Evolutionary conservation across 2,113 vertebrate species (phyloP).

Genomic region (Malaclemys terrapin): DNA sequence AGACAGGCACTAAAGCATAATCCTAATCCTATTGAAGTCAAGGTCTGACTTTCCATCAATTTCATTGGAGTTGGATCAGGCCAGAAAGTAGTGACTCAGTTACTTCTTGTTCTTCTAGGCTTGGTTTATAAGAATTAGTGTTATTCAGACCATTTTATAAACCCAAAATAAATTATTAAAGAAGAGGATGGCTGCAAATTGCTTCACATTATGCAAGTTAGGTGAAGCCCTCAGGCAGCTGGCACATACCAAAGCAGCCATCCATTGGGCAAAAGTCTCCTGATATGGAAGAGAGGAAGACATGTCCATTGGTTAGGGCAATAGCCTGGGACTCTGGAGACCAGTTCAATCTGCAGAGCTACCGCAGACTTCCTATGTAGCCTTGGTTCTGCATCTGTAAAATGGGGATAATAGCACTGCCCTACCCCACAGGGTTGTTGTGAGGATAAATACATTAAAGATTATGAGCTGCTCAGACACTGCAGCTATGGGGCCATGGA

Average conservation of each 20-base stretch:
- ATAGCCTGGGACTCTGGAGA: background rate
- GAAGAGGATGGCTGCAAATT: background rate
- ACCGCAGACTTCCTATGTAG: background rate
- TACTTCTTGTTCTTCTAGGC: background rate
- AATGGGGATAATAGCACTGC: background rate
- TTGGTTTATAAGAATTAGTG: too few relatives aligned
- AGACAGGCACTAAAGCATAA: background rate
- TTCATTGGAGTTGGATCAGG: background rate
- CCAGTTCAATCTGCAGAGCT: background rate
- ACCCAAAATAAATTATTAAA: background rate
- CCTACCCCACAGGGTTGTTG: background rate
- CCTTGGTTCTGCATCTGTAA: background rate
- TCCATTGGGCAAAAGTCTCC: background rate
- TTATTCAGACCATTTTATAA: background rate
- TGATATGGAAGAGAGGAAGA: background rate
- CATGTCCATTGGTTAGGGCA: background rate
- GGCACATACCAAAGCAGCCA: background rate
- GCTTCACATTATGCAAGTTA: background rate
- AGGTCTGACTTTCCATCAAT: background rate
- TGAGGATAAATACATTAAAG: background rate
- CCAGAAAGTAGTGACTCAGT: accelerated
- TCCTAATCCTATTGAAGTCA: background rate
- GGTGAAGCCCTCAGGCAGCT: background rate
- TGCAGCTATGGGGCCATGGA: background rate
- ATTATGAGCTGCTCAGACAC: background rate